Conservation (phyloP, 2,797 vertebrate species). For the Pristis pectinata region DNA sequence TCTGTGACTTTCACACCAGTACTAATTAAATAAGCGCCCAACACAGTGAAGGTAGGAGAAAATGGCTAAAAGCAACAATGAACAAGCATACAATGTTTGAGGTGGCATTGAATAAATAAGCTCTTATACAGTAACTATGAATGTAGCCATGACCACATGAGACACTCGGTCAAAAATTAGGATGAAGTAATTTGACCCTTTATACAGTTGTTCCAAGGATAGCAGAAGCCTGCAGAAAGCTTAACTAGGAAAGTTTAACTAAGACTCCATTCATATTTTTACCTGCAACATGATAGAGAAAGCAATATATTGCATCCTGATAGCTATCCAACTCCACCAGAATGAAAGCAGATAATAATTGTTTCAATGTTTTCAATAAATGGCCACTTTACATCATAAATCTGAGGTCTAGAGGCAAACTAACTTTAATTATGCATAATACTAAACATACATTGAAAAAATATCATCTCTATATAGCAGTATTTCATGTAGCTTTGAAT, state of each 20-base stretch:
- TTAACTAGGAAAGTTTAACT: not conserved
- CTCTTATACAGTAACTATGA: no score
- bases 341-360: not conserved
- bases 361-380: not conserved
- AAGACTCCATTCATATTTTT: not conserved
- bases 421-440: not conserved
- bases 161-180: not conserved
- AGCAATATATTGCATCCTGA: not conserved
- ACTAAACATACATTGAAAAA: no score
- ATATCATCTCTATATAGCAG: no score
- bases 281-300: not conserved
- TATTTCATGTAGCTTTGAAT: not conserved
- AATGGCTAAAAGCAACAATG: not conserved
- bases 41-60: not conserved
- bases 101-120: not conserved
- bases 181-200: not conserved
- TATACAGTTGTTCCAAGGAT: not conserved
- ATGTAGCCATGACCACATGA: not conserved
- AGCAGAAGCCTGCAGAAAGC: not conserved
- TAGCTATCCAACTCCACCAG: not conserved
- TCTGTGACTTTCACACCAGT: not conserved
- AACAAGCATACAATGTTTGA: not conserved
- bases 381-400: not conserved
- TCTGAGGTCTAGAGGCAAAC: not conserved
- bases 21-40: not conserved